Evolutionary conservation across 1,140 invertebrate genomes (phyloP), one percentile per base, ranked within the genome.

Genomic region (Chironomus tepperi): DNA sequence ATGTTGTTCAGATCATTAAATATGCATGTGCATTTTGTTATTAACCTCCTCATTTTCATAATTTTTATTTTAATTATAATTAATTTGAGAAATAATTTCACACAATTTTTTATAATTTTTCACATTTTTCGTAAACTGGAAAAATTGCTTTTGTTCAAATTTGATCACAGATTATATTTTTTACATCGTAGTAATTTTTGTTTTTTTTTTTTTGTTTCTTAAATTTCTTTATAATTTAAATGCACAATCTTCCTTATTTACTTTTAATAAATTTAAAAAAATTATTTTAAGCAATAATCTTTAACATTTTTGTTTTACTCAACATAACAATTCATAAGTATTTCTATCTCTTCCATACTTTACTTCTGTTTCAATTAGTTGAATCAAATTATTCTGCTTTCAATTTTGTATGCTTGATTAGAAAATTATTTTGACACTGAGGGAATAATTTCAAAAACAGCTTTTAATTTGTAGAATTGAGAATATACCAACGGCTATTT

Each of bases 71-170:
- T 57, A 57, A 57, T 34, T 34, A 34, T 34, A 34, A 34, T 34
- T 34, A 34, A 34, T 34, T 34, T 57, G 47, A 57, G 47, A 57
- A 57, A 57, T 57, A 57, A 57, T 57, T 57, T 57, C 24, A 57
- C 47, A 5, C 47, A 57, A 57, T 57, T 12, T n/a, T n/a, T n/a
- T 15, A n/a, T n/a, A 57, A 12, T 57, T 57, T n/a, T 15, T 57
- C 47, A 57, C 24, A 34, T 34, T 57, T 57, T n/a, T 57, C 12
- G n/a, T 57, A 15, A 57, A 57, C 47, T 57, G 47, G 47, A 57
- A 57, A 57, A 57, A 57, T 57, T 57, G 47, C 47, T 57, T 57
- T 57, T 57, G 47, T 57, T 57, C 47, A 57, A 57, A 57, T 57
- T 57, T 57, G 47, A 57, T 57, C 47, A 57, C 47, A 57, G 47